phyloP scores from a whole-genome alignment of 1,140 invertebrate genomes.

The Ptiloglossa arizonensis region DNA sequence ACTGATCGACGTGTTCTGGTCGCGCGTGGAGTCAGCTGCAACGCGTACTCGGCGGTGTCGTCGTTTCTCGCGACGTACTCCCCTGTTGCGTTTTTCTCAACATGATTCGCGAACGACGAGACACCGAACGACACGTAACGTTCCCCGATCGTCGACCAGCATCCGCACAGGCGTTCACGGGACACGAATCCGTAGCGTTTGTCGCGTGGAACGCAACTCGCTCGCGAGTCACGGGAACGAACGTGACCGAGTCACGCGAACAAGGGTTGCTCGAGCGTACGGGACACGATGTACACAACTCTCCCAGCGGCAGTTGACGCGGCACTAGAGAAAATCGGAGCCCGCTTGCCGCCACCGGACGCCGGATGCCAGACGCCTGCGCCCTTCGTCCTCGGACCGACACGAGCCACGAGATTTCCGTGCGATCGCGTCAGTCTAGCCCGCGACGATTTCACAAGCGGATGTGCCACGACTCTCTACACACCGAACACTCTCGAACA shows the following conservation, averaged over 20 bases:
- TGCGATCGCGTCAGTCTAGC: conserved; percentile 43
- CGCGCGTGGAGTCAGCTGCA: too few relatives aligned
- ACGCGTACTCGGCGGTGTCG: neutral
- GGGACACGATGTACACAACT: conserved; percentile 63
- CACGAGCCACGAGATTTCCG: conserved; percentile 56
- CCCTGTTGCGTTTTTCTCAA: neutral
- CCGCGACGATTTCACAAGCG: conserved; percentile 20
- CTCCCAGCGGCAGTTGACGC: conserved; percentile 75
- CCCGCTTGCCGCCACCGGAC: conserved; percentile 70
- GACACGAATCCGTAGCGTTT: neutral
- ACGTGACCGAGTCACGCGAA: conserved; percentile 47
- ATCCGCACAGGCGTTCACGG: conserved; percentile 1
- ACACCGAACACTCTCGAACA: neutral
- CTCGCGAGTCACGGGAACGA: neutral
- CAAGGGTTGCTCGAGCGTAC: conserved; percentile 15
- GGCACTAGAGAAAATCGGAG: conserved; percentile 73
- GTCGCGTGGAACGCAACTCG: neutral
- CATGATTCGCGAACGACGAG: neutral
- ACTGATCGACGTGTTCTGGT: too few relatives aligned
- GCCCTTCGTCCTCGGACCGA: conserved; percentile 59
- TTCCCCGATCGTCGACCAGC: neutral
- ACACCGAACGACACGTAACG: neutral
- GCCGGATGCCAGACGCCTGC: conserved; percentile 72
- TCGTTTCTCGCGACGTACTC: neutral
- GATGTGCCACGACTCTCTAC: neutral